These are phyloP conservation scores for Hippocampus zosterae DNA, from an alignment of 2,113 vertebrate genomes.

Conservation along the genomic window DNA sequence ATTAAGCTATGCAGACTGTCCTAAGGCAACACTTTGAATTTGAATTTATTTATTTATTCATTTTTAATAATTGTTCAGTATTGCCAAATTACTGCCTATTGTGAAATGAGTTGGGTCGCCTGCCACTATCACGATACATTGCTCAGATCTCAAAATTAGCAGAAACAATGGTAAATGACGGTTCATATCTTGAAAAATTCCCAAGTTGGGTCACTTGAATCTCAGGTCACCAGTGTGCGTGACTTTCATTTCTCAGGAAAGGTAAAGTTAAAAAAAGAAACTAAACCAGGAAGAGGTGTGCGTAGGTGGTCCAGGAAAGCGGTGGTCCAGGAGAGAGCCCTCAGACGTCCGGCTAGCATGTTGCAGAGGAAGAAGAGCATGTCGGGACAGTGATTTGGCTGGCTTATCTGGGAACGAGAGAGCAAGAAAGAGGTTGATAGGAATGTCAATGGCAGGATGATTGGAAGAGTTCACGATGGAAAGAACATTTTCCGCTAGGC, in stretches of 20 bases:
- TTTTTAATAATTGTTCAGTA: too few relatives aligned
- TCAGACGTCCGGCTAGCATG: conserved; percentile 79
- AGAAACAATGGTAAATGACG: too few relatives aligned
- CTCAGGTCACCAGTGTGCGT: neutral
- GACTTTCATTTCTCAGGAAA: neutral
- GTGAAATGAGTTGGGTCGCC: too few relatives aligned
- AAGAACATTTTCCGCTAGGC: conserved; percentile 13
- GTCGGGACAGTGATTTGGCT: conserved; percentile 73
- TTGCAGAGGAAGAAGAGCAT: conserved; percentile 85
- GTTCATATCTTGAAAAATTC: neutral
- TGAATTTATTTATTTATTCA: too few relatives aligned
- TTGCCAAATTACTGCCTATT: too few relatives aligned
- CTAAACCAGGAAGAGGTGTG: conserved; percentile 48
- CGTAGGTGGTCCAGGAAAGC: conserved; percentile 61
- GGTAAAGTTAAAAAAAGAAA: neutral
- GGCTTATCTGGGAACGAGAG: conserved; percentile 70
- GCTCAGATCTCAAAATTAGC: too few relatives aligned
- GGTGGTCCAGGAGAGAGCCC: conserved; percentile 66
- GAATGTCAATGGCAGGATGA: conserved; percentile 5
- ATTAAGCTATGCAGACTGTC: neutral
- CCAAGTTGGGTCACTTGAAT: neutral
- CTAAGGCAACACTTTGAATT: too few relatives aligned
- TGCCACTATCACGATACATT: too few relatives aligned
- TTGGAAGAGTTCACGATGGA: conserved; percentile 5
- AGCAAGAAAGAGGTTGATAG: neutral